Evolutionary conservation across 2,113 vertebrate genomes (phyloP), one percentile per base, ranked within the genome.

Genomic region (Callaeas wilsoni): DNA sequence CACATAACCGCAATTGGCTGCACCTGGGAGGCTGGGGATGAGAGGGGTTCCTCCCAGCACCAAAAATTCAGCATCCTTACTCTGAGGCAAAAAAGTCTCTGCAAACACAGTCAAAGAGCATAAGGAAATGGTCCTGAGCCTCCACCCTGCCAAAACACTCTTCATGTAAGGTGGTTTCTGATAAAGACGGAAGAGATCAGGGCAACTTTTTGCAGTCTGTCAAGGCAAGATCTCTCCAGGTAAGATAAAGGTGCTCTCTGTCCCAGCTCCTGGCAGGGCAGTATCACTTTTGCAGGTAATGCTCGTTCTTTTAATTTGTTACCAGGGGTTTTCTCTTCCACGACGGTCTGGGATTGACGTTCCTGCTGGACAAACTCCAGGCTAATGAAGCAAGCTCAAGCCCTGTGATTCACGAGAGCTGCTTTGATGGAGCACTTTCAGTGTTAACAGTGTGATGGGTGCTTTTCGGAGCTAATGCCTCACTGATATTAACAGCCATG

Each of bases 401-500:
- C 63, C 93, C 86, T 70, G 90, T 93, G 94, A 95, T 91, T 96
- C 94, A 96, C 8, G 0, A 93, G 3, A 94, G 89, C 29, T 0
- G 30, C 84, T 95, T 91, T 95, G 94, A 94, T 65, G 88, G 96
- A 94, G 91, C 65, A 86, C 91, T 96, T 81, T 81, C 9, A 93
- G 92, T 55, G 93, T 91, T 89, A 90, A 70, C 94, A 91, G 96
- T 94, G 90, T 96, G 96, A 90, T 82, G 89, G 92, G 94, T 79
- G 89, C 89, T 96, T 88, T 93, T 96, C 15, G 9, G 83, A 96
- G 94, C 85, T 96, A 88, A 96, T 88, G 92, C 75, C 94, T 97
- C 65, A 57, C 94, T 82, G 95, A 92, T 95, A 95, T 96, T 95
- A 96, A 95, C 76, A 19, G 86, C 90, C 63, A 25, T 90, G 62